phyloP scores from a whole-genome alignment of 1,140 invertebrate genomes.

The Chymomyza costata region DNA sequence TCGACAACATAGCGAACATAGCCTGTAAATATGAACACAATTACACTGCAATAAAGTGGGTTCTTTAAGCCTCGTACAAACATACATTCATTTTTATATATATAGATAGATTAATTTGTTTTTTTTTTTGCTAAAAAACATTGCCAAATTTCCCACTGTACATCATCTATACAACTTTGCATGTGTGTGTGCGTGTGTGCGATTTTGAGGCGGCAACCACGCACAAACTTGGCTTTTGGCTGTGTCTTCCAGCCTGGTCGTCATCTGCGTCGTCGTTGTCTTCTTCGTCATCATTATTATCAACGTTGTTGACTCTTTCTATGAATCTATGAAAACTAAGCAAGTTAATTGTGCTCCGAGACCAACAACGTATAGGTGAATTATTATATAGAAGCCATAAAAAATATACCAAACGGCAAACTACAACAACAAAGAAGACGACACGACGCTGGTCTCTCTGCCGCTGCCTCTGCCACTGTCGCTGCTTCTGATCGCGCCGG shows the following conservation, averaged over 20 bases:
- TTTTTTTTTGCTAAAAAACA: conserved; percentile 7
- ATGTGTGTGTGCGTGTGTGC: conserved; percentile 19
- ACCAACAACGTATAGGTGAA: conserved; percentile 62
- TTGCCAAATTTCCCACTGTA: too few species aligned
- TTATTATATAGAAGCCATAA: conserved; percentile 67
- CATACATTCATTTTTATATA: too few species aligned
- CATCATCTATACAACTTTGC: too few species aligned
- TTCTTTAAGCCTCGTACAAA: too few species aligned
- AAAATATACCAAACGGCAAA: conserved; percentile 37
- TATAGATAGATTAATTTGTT: conserved; percentile 5
- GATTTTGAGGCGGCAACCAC: conserved; percentile 39
- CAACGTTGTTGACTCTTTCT: conserved; percentile 19
- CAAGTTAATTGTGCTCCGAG: conserved; percentile 56
- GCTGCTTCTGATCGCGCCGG: conserved; percentile 46
- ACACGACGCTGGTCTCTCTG: too few species aligned
- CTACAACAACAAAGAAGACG: background rate
- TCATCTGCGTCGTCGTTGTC: background rate
- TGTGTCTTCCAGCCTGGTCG: background rate
- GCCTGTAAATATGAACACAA: too few species aligned
- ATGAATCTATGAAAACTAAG: conserved; percentile 47
- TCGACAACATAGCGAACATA: too few species aligned
- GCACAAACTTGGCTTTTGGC: conserved; percentile 11
- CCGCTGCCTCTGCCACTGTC: conserved; percentile 30
- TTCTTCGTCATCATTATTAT: conserved; percentile 3
- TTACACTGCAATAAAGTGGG: too few species aligned